phyloP scores from a whole-genome alignment of 2,888 invertebrate genomes.

The Scrobipalpa atriplicella region DNA sequence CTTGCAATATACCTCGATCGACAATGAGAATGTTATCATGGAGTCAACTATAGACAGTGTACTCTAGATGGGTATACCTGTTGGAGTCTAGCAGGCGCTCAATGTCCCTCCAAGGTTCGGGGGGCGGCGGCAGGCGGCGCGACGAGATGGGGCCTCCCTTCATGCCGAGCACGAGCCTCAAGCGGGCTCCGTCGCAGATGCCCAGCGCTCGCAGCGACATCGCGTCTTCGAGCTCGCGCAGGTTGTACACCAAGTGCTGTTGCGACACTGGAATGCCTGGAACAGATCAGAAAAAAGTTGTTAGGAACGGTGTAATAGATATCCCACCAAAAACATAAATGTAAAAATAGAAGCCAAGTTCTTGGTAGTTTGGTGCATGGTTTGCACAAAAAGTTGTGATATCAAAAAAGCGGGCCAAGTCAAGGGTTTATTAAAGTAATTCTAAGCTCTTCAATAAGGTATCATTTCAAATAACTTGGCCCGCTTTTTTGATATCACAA shows the following conservation, averaged over 20 bases:
- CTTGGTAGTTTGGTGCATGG: too few species aligned
- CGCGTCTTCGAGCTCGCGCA: conserved; percentile 86
- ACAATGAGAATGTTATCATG: too few species aligned
- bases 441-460: too few species aligned
- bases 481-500: too few species aligned
- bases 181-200: conserved; percentile 86
- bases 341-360: too few species aligned
- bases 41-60: not conserved
- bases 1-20: too few species aligned
- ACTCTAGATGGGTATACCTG: conserved; percentile 58
- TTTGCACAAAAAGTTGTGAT: too few species aligned
- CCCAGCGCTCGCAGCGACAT: conserved; percentile 80
- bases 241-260: conserved; percentile 89
- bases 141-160: conserved; percentile 91
- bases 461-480: too few species aligned
- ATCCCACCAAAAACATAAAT: not conserved
- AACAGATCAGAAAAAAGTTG: conserved; percentile 31
- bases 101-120: conserved; percentile 84
- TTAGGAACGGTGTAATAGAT: not conserved
- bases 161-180: conserved; percentile 89
- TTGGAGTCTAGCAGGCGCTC: conserved; percentile 85
- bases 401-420: too few species aligned
- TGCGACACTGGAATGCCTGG: conserved; percentile 89
- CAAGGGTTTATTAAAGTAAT: too few species aligned
- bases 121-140: conserved; percentile 83